Base-by-base conservation (phyloP, 92 coral and sea anemone genomes). In the Micromussa lordhowensis region DNA sequence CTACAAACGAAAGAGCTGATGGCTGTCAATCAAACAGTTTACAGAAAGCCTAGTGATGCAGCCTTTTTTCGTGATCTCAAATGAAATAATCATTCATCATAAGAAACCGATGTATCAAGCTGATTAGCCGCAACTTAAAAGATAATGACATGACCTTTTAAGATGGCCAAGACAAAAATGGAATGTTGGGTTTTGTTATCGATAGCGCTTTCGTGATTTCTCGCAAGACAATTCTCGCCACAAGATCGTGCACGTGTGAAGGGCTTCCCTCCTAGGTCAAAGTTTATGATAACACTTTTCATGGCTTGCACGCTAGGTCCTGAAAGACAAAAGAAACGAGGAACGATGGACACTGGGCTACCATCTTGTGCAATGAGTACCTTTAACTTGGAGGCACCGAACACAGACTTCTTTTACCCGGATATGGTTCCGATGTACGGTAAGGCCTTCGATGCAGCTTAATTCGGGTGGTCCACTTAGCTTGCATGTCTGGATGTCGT, bases 401-500 rank as follows among this genome's bases (percentile, higher is more conserved):
- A n/a, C 34, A 84, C 44, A 54, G 87, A 74, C 29, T 31, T 74
- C 31, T 26, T 71, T 15, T 35, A 71, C 9, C 55, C 36, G 1
- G 55, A 57, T 6, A 24, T 32, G 59, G 68, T 53, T 26, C 86
- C 64, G 11, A 32, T 44, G 34, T 53, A 82, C 30, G 86, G 86
- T 82, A 82, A 69, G 86, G 64, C 22, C 3, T 68, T 69, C 9
- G 8, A 26, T 13, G 51, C 29, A 31, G 29, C 51, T 84, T 51
- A 59, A 58, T 44, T 58, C 10, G 81, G 88, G 88, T 84, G 88
- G 88, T 84, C 81, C 36, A 49, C 29, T 36, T 34, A 57, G 44
- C 30, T 74, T 84, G 88, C 88, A 84, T 74, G 88, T 84, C 88
- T 73, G 19, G 7, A 68, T 73, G 81, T 84, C 87, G 69, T 58